phyloP scores from a whole-genome alignment of 2,113 vertebrate genomes.

The Neodon shergylaensis region DNA sequence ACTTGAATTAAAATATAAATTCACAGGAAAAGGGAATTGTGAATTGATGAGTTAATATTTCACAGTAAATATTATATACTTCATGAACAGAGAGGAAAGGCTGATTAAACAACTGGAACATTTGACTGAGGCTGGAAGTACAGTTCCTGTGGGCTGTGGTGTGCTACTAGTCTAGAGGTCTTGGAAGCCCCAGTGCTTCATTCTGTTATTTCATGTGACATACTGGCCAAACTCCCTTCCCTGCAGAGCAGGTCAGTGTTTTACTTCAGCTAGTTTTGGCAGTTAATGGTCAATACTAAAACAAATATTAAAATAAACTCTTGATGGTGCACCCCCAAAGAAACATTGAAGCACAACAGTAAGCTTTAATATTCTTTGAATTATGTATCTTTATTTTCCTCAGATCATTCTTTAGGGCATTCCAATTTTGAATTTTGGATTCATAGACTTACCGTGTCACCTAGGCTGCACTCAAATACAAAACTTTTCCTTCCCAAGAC shows the following conservation, averaged over 20 bases:
- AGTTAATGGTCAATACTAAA: not conserved
- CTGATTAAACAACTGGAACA: not conserved
- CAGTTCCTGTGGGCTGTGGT: not conserved
- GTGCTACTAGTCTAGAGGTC: not conserved
- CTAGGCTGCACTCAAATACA: not conserved
- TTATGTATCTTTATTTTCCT: no score
- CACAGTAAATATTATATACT: not conserved
- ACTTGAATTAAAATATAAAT: no score
- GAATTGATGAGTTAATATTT: not conserved
- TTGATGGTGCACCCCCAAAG: rapidly evolving
- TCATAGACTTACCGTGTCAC: not conserved
- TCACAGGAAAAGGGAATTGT: not conserved
- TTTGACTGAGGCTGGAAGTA: not conserved
- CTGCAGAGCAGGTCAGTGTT: not conserved
- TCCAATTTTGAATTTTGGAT: not conserved
- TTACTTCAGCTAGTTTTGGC: not conserved
- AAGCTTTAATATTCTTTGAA: not conserved
- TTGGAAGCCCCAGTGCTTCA: rapidly evolving
- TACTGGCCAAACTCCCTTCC: not conserved
- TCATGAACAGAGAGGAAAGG: not conserved
- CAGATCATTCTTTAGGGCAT: not conserved
- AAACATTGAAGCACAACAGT: not conserved
- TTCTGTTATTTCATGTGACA: not conserved
- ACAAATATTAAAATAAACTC: not conserved
- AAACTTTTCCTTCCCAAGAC: not conserved